phyloP scores from a whole-genome alignment of 2,888 invertebrate genomes.

The Vandiemenella viatica region DNA sequence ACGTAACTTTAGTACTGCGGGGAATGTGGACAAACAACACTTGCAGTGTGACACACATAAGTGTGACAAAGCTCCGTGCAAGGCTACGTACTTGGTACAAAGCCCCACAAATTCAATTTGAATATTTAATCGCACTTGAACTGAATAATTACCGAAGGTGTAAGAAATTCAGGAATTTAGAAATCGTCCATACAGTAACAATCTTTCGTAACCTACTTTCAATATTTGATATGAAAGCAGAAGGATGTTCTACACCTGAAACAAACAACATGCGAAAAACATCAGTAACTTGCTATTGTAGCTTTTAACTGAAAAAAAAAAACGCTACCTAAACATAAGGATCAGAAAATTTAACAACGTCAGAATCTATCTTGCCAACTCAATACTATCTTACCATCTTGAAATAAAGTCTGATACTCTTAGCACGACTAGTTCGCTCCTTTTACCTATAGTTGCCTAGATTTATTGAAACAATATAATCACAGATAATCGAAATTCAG shows the following conservation, averaged over 20 bases:
- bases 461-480: too few relatives aligned
- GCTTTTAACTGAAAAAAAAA: too few relatives aligned
- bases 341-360: too few relatives aligned
- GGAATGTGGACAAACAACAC: slow-evolving; percentile 12
- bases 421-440: too few relatives aligned
- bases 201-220: not conserved
- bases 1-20: slow-evolving; percentile 10
- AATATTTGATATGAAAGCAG: not conserved
- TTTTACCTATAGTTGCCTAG: too few relatives aligned
- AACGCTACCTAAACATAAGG: too few relatives aligned
- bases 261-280: too few relatives aligned
- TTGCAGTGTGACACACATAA: slow-evolving; percentile 15
- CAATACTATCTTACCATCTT: too few relatives aligned
- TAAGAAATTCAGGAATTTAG: not conserved
- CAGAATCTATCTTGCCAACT: too few relatives aligned
- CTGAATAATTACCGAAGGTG: not conserved
- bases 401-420: too few relatives aligned
- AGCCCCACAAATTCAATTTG: slow-evolving; percentile 2
- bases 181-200: not conserved
- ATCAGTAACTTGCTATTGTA: too few relatives aligned
- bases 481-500: too few relatives aligned
- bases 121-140: not conserved
- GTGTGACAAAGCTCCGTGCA: slow-evolving; percentile 12
- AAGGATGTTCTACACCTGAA: not conserved
- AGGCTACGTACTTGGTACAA: slow-evolving; percentile 14